Conservation (phyloP, 2,888 invertebrate genomes). For the Bibio marci region DNA sequence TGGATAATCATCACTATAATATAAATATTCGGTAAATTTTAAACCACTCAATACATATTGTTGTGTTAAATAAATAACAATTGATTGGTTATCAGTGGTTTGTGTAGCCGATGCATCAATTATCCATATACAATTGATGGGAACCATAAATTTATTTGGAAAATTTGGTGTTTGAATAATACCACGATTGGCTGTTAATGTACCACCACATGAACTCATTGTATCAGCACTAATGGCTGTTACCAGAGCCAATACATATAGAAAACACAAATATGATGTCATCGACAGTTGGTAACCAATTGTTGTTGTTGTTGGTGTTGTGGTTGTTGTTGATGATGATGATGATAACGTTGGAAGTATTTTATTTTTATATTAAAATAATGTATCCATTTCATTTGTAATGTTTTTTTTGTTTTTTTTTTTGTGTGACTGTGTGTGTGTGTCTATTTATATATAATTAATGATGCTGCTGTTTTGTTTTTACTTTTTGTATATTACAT, state of each 20-base stretch:
- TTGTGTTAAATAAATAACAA: constrained; percentile 76
- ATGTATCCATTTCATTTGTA: too few relatives aligned
- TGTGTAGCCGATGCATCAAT: constrained; percentile 55
- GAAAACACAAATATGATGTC: constrained; percentile 14
- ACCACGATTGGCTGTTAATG: constrained; percentile 45
- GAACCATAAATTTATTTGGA: constrained; percentile 62
- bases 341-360: too few relatives aligned
- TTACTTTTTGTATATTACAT: too few relatives aligned
- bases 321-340: constrained; percentile 1
- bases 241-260: constrained; percentile 14
- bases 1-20: constrained; percentile 51
- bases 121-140: constrained; percentile 74
- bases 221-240: constrained; percentile 13
- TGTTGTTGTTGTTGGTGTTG: too few relatives aligned
- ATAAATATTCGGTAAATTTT: constrained; percentile 58
- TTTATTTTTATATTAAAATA: too few relatives aligned
- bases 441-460: too few relatives aligned
- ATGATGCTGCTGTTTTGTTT: too few relatives aligned
- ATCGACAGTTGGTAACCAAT: constrained; percentile 13
- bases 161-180: constrained; percentile 70
- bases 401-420: too few relatives aligned
- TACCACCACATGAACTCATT: constrained; percentile 40
- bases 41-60: constrained; percentile 67
- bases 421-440: too few relatives aligned
- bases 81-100: constrained; percentile 43